Base-by-base conservation (phyloP, 2,888 invertebrate species). In the Erebia palarica region DNA sequence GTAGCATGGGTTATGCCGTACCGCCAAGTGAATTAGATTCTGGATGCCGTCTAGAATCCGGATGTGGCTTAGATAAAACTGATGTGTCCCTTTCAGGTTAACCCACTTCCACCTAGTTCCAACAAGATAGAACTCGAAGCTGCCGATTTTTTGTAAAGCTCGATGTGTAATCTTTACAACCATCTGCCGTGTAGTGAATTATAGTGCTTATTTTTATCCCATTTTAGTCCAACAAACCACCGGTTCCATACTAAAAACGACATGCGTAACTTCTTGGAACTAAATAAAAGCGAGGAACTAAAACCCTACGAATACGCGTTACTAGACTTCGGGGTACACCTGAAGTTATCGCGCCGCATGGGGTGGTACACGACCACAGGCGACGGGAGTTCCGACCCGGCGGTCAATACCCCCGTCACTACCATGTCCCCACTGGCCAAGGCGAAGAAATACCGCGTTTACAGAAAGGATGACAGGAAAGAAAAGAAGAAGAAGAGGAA, bases 211-310 rank as follows among this genome's bases (percentile, higher is more conserved):
- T 36, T 36, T 36, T 36, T 66, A 42, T 65, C 51, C 14, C 66
- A 13, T 81, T 82, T 3, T 80, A 93, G 94, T 67, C 92, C 93
- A 0, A 86, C 86, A 18, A 88, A 90, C 75, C 84, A 86, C 4
- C 79, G 91, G 1, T 88, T 92, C 77, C 93, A 94, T 77, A 92
- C 90, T 0, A 91, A 90, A 70, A 84, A 84, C 0, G 94, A 94
- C 75, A 91, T 94, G 88, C 85, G 88, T 0, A 75, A 81, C 14
- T 92, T 84, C 69, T 75, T 94, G 1, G 89, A 89, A 65, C 81
- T 81, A 60, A 79, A 79, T 3, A 75, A 82, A 0, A 81, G 84
- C 10, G 79, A 80, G 0, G 63, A 75, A 0, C 69, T 87, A 1
- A 81, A 78, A n/a, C 75, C 78, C 0, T 90, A 86, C 73, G 86